Evolutionary conservation across 2,113 vertebrate species (phyloP).

Genomic region (Elanoides forficatus): DNA sequence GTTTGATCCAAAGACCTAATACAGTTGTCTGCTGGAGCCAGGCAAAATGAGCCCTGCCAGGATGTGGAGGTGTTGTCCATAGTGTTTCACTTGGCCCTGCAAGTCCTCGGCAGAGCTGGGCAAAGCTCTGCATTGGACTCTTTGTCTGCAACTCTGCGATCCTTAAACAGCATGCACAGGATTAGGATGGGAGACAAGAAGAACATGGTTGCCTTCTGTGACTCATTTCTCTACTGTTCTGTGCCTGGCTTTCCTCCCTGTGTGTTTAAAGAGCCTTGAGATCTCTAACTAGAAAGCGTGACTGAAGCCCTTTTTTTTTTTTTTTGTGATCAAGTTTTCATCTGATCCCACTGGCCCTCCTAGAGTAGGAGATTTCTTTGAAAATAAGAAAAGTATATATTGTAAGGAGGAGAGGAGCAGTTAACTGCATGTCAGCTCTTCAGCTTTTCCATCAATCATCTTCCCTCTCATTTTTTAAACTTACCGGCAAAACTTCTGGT

Average conservation of each 20-base stretch:
- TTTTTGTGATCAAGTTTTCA: not conserved
- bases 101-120: not conserved
- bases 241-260: not conserved
- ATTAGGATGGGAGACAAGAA: not conserved
- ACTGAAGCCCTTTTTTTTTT: not conserved
- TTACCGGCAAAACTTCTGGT: not conserved
- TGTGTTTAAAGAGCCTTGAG: not conserved
- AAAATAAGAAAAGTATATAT: not conserved
- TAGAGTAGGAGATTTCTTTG: not conserved
- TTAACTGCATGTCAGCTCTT: not conserved
- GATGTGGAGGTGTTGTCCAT: not conserved
- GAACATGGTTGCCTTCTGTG: not conserved
- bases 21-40: not conserved
- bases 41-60: not conserved
- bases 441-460: not conserved
- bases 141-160: not conserved
- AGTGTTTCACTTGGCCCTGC: not conserved
- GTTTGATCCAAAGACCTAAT: not conserved
- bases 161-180: not conserved
- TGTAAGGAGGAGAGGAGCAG: not conserved
- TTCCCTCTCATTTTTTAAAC: not conserved
- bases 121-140: not conserved
- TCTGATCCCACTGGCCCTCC: not conserved
- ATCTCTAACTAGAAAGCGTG: not conserved
- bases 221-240: not conserved